These are phyloP conservation scores for Mola mola DNA, from an alignment of 2,113 vertebrate species.

Conservation along the genomic window DNA sequence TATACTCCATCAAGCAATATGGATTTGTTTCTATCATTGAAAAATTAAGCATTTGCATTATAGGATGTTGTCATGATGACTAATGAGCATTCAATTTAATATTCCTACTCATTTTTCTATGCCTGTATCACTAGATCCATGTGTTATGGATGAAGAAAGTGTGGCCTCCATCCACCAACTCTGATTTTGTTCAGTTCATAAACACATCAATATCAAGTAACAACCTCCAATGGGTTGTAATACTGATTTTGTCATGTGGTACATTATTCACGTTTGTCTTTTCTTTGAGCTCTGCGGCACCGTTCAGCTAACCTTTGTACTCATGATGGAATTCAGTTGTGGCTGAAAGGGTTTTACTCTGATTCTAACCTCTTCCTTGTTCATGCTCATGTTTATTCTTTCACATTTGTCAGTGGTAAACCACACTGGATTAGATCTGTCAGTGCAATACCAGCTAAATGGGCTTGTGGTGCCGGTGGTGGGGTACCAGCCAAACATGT, in stretches of 20 bases:
- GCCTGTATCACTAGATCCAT: slow-evolving; percentile 60
- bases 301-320: slow-evolving; percentile 30
- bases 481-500: slow-evolving; percentile 54
- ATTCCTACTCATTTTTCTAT: slow-evolving; percentile 51
- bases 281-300: slow-evolving; percentile 14
- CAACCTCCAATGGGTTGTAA: slow-evolving; percentile 59
- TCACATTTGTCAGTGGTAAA: slow-evolving; percentile 65
- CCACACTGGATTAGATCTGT: slow-evolving; percentile 67
- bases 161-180: slow-evolving; percentile 54
- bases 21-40: slow-evolving; percentile 57
- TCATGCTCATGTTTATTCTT: slow-evolving; percentile 53
- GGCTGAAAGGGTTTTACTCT: slow-evolving; percentile 48
- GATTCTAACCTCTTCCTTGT: slow-evolving; percentile 46
- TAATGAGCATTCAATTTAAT: slow-evolving; percentile 53
- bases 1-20: slow-evolving; percentile 22
- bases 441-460: slow-evolving; percentile 48
- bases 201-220: slow-evolving; percentile 45
- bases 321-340: slow-evolving; percentile 35
- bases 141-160: slow-evolving; percentile 65
- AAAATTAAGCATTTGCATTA: slow-evolving; percentile 41
- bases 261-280: slow-evolving; percentile 25
- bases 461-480: slow-evolving; percentile 50
- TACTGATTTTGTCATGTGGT: slow-evolving; percentile 62
- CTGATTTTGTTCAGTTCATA: slow-evolving; percentile 57
- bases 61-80: slow-evolving; percentile 62